phyloP scores from a whole-genome alignment of 2,797 vertebrate species.

The Epinephelus malabaricus region DNA sequence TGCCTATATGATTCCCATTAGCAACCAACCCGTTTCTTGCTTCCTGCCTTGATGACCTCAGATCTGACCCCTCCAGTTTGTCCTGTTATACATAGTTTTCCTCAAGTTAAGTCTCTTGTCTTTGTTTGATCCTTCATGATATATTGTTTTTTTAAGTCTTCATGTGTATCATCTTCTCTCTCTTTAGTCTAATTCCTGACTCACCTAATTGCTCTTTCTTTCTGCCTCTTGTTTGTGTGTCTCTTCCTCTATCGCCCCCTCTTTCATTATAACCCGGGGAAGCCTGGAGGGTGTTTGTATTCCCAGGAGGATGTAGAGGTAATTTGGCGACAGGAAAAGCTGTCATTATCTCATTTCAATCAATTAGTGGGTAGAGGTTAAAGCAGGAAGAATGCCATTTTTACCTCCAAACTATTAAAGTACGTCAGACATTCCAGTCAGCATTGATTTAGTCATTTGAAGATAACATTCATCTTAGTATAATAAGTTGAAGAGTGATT shows the following conservation, averaged over 20 bases:
- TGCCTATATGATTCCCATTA: constrained; percentile 42
- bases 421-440: neutral
- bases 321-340: constrained; percentile 80
- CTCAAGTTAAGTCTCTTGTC: neutral
- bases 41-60: constrained; percentile 64
- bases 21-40: constrained; percentile 35
- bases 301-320: constrained; percentile 69
- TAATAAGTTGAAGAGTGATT: neutral
- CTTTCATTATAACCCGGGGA: constrained; percentile 38
- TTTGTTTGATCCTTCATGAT: neutral
- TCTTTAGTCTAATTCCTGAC: constrained; percentile 1
- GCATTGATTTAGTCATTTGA: neutral
- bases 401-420: constrained; percentile 35
- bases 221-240: constrained; percentile 16
- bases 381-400: constrained; percentile 65
- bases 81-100: constrained; percentile 51
- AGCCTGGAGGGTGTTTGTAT: constrained; percentile 67
- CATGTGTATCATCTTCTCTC: constrained; percentile 25
- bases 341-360: constrained; percentile 82
- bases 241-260: constrained; percentile 14
- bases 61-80: constrained; percentile 47
- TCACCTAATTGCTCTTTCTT: constrained; percentile 17
- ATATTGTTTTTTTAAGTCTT: constrained; percentile 8
- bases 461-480: neutral
- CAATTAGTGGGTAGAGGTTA: constrained; percentile 72